Conservation (phyloP, 2,113 vertebrate species). For the Prolemur simus region DNA sequence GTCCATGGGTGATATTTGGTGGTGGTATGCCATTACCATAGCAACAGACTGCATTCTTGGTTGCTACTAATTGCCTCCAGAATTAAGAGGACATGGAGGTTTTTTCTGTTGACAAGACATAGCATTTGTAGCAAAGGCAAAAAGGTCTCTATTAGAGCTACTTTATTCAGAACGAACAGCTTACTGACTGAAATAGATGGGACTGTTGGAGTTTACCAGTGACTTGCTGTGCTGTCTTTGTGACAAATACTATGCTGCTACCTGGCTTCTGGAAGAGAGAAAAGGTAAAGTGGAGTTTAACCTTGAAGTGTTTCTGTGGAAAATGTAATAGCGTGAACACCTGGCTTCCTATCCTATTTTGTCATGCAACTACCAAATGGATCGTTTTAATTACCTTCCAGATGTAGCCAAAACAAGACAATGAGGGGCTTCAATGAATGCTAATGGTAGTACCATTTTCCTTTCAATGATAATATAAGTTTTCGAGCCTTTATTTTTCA, state of each 20-base stretch:
- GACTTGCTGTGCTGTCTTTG: background rate
- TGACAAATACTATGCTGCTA: background rate
- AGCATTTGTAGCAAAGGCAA: background rate
- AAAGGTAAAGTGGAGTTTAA: background rate
- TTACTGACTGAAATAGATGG: background rate
- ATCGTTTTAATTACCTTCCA: slow-evolving; percentile 43
- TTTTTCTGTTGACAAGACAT: background rate
- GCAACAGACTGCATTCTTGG: background rate
- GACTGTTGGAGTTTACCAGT: background rate
- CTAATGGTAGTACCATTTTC: background rate
- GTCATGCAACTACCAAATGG: background rate
- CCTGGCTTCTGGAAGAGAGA: background rate
- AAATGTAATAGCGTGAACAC: background rate
- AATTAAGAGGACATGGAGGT: background rate
- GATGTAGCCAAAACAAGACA: background rate
- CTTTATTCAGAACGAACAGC: background rate
- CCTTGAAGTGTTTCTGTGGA: background rate
- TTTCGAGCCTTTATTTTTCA: slow-evolving; percentile 28
- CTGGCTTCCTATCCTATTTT: background rate
- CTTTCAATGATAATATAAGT: slow-evolving; percentile 11
- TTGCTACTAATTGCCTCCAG: background rate
- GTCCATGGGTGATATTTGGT: background rate
- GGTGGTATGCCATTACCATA: background rate
- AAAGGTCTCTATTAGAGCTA: background rate
- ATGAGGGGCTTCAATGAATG: background rate